phyloP scores from a whole-genome alignment of 2,797 vertebrate genomes.

The Hemibagrus guttatus region DNA sequence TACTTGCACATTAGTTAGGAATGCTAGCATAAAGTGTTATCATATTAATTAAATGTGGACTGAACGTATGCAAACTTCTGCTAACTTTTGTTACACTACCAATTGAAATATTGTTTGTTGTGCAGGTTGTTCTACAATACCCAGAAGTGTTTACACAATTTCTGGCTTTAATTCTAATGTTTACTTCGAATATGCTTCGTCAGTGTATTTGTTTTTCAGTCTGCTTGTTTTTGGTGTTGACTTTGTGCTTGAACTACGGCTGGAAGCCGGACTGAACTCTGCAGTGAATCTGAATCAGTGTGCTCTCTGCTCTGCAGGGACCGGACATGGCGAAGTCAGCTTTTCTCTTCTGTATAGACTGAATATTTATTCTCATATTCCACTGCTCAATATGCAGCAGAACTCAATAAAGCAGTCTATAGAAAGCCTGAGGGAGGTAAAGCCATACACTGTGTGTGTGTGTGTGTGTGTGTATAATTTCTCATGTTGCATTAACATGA shows the following conservation, averaged over 20 bases:
- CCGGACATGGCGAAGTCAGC: not conserved
- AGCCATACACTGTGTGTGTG: not conserved
- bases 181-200: constrained; percentile 31
- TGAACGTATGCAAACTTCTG: not conserved
- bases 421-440: constrained; percentile 24
- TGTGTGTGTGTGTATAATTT: constrained; percentile 10
- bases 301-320: constrained; percentile 3
- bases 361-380: constrained; percentile 49
- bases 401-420: constrained; percentile 43
- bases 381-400: constrained; percentile 29
- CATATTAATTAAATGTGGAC: not conserved
- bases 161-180: constrained; percentile 33
- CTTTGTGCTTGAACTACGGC: not conserved
- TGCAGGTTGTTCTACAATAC: not conserved
- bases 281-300: constrained; percentile 45
- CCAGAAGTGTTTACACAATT: not conserved
- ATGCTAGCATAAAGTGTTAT: not conserved
- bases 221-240: constrained; percentile 37
- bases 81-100: not conserved
- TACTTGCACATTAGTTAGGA: not conserved
- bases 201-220: constrained; percentile 4
- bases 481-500: not conserved
- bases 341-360: constrained; percentile 14
- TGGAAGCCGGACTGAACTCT: constrained; percentile 27
- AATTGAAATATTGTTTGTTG: not conserved